Percentiles rank a stretch among this genome's conserved stretches.
Conservation (phyloP, 2,888 invertebrate genomes). For the Chalcis sispes region DNA sequence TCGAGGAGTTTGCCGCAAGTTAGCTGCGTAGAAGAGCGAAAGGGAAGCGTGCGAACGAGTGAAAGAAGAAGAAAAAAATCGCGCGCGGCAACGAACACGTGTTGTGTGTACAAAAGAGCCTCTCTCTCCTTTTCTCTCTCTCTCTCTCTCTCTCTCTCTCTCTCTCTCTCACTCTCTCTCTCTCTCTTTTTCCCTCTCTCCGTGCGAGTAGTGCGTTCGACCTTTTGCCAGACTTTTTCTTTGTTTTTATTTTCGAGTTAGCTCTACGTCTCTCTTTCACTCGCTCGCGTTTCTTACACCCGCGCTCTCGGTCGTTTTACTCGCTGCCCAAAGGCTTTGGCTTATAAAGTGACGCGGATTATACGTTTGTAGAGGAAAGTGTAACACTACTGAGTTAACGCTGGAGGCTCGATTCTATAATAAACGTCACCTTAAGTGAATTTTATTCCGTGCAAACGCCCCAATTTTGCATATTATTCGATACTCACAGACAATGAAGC, state of each 20-base stretch:
- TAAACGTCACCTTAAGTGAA: conserved; percentile 41
- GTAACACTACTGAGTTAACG: background rate
- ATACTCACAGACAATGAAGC: conserved; percentile 27
- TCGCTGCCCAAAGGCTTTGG: background rate
- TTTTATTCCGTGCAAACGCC: conserved; percentile 29
- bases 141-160: conserved; percentile 18
- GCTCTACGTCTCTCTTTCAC: background rate
- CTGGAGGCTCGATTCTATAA: conserved; percentile 41
- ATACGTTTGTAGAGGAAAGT: background rate
- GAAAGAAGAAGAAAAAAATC: conserved; percentile 29
- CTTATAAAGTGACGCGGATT: conserved; percentile 8
- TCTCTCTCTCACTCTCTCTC: background rate
- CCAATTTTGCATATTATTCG: conserved; percentile 23
- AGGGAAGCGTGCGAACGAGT: conserved; percentile 2
- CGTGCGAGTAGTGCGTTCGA: background rate
- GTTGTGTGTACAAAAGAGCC: conserved; percentile 52
- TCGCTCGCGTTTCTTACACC: background rate
- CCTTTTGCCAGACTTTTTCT: background rate
- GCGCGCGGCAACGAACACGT: conserved; percentile 41
- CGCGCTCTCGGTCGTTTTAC: conserved; percentile 18
- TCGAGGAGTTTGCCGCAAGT: conserved; percentile 18
- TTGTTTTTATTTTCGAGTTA: background rate
- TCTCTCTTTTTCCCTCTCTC: background rate
- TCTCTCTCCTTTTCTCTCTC: conserved; percentile 42
- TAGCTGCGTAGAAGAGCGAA: conserved; percentile 19